Evolutionary conservation across 2,797 vertebrate genomes (phyloP), one percentile per base, ranked within the genome.

Genomic region (Pangasius mekongensis): DNA sequence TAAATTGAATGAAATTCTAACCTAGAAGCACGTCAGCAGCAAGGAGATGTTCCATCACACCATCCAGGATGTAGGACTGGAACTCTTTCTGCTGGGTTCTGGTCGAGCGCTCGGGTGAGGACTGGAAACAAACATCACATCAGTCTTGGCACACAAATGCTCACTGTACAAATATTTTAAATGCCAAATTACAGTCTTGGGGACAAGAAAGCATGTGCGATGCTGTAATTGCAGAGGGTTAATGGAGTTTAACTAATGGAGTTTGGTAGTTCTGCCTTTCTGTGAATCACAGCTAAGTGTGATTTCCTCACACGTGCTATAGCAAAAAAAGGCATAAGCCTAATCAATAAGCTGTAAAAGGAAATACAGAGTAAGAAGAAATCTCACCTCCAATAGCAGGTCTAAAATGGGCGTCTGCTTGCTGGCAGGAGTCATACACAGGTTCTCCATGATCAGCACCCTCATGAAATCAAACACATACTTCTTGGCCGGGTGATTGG

Each of bases 391-490:
- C 83, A 99, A 94, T 78, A 99, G 96, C 85, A 99, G 95, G 91
- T 99, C 99, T 52, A 99, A 95, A 81, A 99, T 93, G n/a, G 98
- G 98, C 0, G 98, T 99, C 93, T 99, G 99, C 91, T 99, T 99
- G 96, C 96, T 98, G 90, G 98, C 98, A 13, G 98, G 98, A 0
- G 97, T 98, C 90, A 97, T 96, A 92, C 98, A 99, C 3, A 99
- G 95, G 92, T 99, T 99, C 94, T 99, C 99, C 94, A 99, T 98
- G 93, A 99, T 99, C 88, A 99, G 96, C 78, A 99, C 98, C 89
- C 98, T 96, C 98, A 99, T 99, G 93, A 99, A 99, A 93, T 99
- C 99, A 87, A 99, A 98, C 77, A 99, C 98, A 0, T 99, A 99
- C 91, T 99, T 99, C 91, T 98, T 99, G 89, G 99, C 98, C 0